These are phyloP conservation scores for Melanotaenia parkinsoni DNA, from an alignment of 2,797 vertebrate species.

Conservation along the genomic window DNA sequence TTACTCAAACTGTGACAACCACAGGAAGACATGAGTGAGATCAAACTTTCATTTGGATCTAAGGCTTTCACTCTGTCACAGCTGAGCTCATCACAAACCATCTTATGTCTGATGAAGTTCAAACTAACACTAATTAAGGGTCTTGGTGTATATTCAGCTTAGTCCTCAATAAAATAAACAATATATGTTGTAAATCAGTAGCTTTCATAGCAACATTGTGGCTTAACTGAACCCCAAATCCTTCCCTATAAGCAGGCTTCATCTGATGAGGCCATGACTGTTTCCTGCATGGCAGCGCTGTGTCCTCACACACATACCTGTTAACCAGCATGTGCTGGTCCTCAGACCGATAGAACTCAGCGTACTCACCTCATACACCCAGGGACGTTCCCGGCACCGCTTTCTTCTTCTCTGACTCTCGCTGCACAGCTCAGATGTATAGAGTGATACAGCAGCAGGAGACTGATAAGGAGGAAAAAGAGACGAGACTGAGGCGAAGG, in stretches of 20 bases:
- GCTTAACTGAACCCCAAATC: neutral
- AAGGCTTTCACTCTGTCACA: no score
- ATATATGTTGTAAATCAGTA: neutral
- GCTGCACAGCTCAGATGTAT: constrained; percentile 29
- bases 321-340: constrained; percentile 22
- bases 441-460: constrained; percentile 22
- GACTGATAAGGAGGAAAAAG: constrained; percentile 41
- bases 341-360: constrained; percentile 7
- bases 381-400: neutral
- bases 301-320: constrained; percentile 9
- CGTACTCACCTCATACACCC: constrained; percentile 55
- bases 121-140: constrained; percentile 1
- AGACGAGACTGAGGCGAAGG: constrained; percentile 56
- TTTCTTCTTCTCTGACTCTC: neutral
- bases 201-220: neutral
- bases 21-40: no score
- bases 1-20: neutral
- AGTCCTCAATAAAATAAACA: neutral
- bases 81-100: neutral
- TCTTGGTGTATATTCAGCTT: neutral
- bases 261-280: neutral
- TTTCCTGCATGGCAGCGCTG: constrained; percentile 19
- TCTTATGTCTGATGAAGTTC: neutral
- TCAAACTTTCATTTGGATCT: neutral
- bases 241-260: neutral